Base-by-base conservation (phyloP, 2,888 invertebrate genomes). In the Epinotia nisella region DNA sequence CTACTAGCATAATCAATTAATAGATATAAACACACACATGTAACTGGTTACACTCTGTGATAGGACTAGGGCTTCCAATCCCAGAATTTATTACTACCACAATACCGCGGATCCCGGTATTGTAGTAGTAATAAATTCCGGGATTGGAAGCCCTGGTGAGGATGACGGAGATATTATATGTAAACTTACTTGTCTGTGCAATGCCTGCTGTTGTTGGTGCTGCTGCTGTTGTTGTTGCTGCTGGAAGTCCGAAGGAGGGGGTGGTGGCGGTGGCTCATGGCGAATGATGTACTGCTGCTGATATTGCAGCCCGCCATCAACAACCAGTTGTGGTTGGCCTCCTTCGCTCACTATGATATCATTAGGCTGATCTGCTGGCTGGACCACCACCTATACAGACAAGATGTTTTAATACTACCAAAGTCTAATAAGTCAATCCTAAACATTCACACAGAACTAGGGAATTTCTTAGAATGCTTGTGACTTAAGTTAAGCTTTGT, bases 311-410 rank as follows among this genome's bases (percentile, higher is more conserved):
- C 92, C 90, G 83, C 92, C 90, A 84, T 92, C 93, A 64, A 93
- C 91, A 76, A 93, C 91, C 76, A 94, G 81, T 75, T 92, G 92
- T 9, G 81, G 82, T 81, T 91, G 93, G 17, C 90, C 92, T 75
- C 88, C 87, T 76, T 93, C 93, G 82, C 93, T 94, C 80, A 94
- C 93, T 86, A 94, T 91, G 82, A 94, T 94, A 82, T 94, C 94
- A 87, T 94, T 93, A 72, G 93, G 87, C 72, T 92, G 92, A 76
- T 95, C 93, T 71, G 94, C 86, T 86, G 94, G 94, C 79, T 93
- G 92, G 76, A 94, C 94, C 76, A 94, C 94, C 82, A 94, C 91
- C 94, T 94, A 76, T 53, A 74, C 70, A 76, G 24, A 41, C 24
- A 21, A 65, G 58, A 15, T 15, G 13, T 49, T 55, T 15, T 70